These are phyloP conservation scores for Therioaphis trifolii DNA, from an alignment of 2,888 invertebrate species.

Conservation along the genomic window DNA sequence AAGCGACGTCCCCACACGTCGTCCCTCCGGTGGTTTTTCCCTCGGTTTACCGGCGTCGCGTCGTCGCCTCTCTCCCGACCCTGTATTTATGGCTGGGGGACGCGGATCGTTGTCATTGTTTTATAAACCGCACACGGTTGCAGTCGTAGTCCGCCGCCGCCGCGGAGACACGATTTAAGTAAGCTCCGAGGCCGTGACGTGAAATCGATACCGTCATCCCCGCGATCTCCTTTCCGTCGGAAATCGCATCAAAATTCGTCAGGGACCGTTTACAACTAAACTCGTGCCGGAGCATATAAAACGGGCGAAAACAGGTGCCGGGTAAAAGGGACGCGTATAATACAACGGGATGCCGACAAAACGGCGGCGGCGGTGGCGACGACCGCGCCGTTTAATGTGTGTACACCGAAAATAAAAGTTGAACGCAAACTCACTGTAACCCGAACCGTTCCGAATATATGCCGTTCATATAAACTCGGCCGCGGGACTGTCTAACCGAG, in stretches of 20 bases:
- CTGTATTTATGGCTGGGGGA: background rate
- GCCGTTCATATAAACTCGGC: no score
- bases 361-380: no score
- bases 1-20: background rate
- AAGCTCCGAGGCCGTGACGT: slow-evolving; percentile 47
- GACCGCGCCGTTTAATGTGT: slow-evolving; percentile 16
- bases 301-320: background rate
- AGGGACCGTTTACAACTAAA: slow-evolving; percentile 11
- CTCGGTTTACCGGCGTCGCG: slow-evolving; percentile 40
- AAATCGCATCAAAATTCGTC: slow-evolving; percentile 36
- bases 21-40: slow-evolving; percentile 21
- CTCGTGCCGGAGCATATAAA: background rate
- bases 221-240: background rate
- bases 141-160: background rate
- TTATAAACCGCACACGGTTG: background rate
- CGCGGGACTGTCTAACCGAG: background rate
- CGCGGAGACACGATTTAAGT: slow-evolving; percentile 46
- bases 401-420: slow-evolving; percentile 20
- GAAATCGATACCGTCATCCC: slow-evolving; percentile 33
- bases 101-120: slow-evolving; percentile 13
- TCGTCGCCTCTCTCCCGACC: background rate
- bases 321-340: background rate
- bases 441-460: background rate
- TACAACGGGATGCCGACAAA: no score
- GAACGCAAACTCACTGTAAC: background rate